phyloP scores from a whole-genome alignment of 2,797 vertebrate species.

The Enteromius unitaeniatus region DNA sequence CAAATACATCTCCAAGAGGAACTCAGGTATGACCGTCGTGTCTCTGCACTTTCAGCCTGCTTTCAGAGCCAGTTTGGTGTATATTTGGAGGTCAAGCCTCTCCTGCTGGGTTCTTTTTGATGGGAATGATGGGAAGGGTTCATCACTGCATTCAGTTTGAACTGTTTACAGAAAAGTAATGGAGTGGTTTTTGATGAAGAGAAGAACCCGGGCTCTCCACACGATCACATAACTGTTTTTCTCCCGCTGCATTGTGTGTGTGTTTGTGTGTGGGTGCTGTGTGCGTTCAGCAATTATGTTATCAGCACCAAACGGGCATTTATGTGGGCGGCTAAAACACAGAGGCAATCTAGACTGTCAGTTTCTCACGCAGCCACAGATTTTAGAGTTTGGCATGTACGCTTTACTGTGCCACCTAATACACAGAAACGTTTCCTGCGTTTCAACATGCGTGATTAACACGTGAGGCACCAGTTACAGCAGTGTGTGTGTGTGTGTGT shows the following conservation, averaged over 20 bases:
- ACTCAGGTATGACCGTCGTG: slow-evolving; percentile 87
- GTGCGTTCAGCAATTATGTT: slow-evolving; percentile 60
- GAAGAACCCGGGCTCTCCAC: slow-evolving; percentile 16
- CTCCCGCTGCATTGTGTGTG: slow-evolving; percentile 36
- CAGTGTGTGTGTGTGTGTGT: background rate
- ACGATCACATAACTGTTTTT: slow-evolving; percentile 29
- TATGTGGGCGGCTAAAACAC: slow-evolving; percentile 61
- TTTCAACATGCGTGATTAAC: slow-evolving; percentile 20
- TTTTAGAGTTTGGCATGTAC: slow-evolving; percentile 47
- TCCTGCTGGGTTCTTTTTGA: background rate
- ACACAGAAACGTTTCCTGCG: slow-evolving; percentile 26
- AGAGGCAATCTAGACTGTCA: slow-evolving; percentile 60
- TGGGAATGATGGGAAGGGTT: background rate
- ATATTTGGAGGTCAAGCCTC: background rate
- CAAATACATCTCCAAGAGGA: slow-evolving; percentile 95
- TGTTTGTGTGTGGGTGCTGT: slow-evolving; percentile 51
- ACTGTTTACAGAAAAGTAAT: slow-evolving; percentile 7
- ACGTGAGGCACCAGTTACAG: background rate
- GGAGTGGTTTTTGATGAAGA: slow-evolving; percentile 19
- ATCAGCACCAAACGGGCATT: slow-evolving; percentile 63
- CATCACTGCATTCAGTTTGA: background rate
- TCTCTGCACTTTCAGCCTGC: background rate
- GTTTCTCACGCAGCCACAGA: slow-evolving; percentile 53
- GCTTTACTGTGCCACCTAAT: slow-evolving; percentile 42
- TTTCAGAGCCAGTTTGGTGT: background rate